Evolutionary conservation across 2,113 vertebrate genomes (phyloP).

Genomic region (Notothenia rossii): DNA sequence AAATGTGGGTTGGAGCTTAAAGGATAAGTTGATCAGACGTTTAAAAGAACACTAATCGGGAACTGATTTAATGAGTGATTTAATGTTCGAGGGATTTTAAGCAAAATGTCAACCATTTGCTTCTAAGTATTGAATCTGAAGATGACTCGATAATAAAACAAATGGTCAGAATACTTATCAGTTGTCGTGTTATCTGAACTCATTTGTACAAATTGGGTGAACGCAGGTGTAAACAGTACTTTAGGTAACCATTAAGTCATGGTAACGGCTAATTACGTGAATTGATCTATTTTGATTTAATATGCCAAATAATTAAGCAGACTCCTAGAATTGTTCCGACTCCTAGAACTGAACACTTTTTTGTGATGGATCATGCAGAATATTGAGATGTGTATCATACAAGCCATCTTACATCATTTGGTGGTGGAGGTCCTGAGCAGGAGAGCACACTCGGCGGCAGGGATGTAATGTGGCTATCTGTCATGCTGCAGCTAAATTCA

Average conservation of each 20-base stretch:
- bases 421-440: slow-evolving; percentile 44
- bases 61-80: not conserved
- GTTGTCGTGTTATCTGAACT: too few relatives aligned
- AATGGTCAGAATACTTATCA: too few relatives aligned
- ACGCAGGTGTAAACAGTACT: too few relatives aligned
- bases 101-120: not conserved
- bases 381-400: slow-evolving; percentile 48
- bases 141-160: not conserved
- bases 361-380: slow-evolving; percentile 30
- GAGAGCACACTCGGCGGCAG: slow-evolving; percentile 62
- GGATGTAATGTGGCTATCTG: slow-evolving; percentile 76
- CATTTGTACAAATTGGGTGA: too few relatives aligned
- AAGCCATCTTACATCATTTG: slow-evolving; percentile 59
- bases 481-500: slow-evolving; percentile 79
- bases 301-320: not conserved
- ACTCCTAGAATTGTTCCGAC: not conserved
- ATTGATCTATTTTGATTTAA: not conserved
- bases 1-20: not conserved
- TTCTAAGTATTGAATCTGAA: not conserved
- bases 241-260: not conserved
- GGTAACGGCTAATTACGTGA: not conserved
- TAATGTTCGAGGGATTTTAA: not conserved
- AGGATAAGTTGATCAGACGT: not conserved
- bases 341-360: not conserved
- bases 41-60: not conserved